These are phyloP conservation scores for Chauna torquata DNA, from an alignment of 2,113 vertebrate genomes.

Conservation along the genomic window DNA sequence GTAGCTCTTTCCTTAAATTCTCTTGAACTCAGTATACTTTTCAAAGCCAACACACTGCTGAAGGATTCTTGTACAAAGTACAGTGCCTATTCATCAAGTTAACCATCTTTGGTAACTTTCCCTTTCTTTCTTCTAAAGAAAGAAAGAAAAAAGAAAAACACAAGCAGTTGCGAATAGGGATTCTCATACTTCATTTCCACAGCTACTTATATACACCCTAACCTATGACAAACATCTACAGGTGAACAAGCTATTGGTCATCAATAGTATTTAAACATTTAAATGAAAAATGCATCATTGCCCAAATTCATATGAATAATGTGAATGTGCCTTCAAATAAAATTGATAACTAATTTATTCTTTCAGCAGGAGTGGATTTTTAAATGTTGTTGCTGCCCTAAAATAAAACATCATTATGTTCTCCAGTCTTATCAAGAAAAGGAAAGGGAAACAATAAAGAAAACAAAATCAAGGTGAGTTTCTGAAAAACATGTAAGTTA, in stretches of 20 bases:
- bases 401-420: neutral
- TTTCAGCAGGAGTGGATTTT: neutral
- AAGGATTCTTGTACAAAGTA: neutral
- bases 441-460: neutral
- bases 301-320: neutral
- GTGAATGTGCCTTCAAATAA: neutral
- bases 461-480: neutral
- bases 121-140: neutral
- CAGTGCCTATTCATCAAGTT: neutral
- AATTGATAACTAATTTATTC: neutral
- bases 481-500: neutral
- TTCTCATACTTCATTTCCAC: neutral
- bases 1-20: neutral
- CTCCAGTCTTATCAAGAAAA: neutral
- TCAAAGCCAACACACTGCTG: neutral
- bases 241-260: neutral
- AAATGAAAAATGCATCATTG: neutral
- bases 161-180: neutral
- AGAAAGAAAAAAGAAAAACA: neutral
- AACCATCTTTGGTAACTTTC: neutral
- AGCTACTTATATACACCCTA: neutral
- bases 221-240: neutral
- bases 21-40: neutral
- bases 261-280: neutral
- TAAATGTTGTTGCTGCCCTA: neutral